Base-by-base conservation (phyloP, 2,797 vertebrate genomes). In the Ambastaia sidthimunki region DNA sequence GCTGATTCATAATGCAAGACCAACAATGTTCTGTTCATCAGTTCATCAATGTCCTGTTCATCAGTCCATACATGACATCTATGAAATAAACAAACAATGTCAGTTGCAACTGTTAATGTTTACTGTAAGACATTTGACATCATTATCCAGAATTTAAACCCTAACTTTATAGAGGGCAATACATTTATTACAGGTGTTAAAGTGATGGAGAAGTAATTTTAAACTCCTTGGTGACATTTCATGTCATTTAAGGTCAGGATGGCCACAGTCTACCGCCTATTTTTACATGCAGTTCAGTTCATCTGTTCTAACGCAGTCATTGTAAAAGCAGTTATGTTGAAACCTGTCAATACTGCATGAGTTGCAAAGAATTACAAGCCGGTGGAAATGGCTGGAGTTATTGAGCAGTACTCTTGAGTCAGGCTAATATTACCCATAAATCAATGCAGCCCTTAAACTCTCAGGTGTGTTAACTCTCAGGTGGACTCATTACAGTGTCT, bases 351-450 rank as follows among this genome's bases (percentile, higher is more conserved):
- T 66, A 75, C 48, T 12, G 4, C 21, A 59, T 23, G 1, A 13
- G 21, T 23, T 23, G 3, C 37, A 47, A 37, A 73, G 6, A 71
- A 37, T 19, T 34, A 19, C 28, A 71, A 60, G n/a, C 2, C 0
- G 9, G 13, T 65, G 13, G 4, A 31, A 76, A 66, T 41, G 19
- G 41, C 31, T 47, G 34, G 6, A 75, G 28, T 7, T 28, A 60
- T 23, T n/a, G 11, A 48, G 44, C 48, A 25, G 62, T 23, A 41
- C 28, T 28, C 16, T 44, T 68, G 21, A 68, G 21, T 76, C 34
- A 19, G 34, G 7, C 50, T 47, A 23, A 76, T 67, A 67, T 76
- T 67, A 34, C 60, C 28, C 60, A 65, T 75, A 41, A 55, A 76
- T 55, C 62, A 76, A 55, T 76, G 5, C 10, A 44, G 48, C 15